Evolutionary conservation across 1,140 invertebrate species (phyloP), one percentile per base, ranked within the genome.

Genomic region (Drosophila ananassae): DNA sequence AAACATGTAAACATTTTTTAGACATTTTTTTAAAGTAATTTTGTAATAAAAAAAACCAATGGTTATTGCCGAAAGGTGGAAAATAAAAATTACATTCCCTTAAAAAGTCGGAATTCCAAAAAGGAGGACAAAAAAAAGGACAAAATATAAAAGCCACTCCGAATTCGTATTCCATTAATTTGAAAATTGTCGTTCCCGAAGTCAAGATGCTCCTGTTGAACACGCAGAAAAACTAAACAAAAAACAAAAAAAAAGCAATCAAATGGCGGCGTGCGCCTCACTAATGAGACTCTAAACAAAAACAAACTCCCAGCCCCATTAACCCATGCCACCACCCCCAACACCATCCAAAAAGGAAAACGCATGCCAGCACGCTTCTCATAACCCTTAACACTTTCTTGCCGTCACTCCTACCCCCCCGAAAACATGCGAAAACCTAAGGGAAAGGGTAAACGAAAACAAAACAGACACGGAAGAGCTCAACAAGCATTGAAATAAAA

Each of bases 201-300:
- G 51, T 24, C 32, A 25, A 41, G 39, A 41, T 34, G 62, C 52
- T 67, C 17, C 21, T 17, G 37, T 32, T n/a, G 32, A 50, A 55
- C 44, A 60, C 52, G 3, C 50, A 51, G 28, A 13, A 28, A 54
- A 44, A 21, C 50, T 5, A 66, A 47, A 53, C 12, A 9, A 21
- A 53, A 46, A 17, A 52, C 55, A 13, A 67, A 44, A 22, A 34
- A 55, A 52, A 53, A 55, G 41, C 61, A 57, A 59, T 51, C 41
- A 59, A 66, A 60, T 47, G 58, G 50, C 25, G 60, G 64, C 74
- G 78, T 77, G 72, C 63, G 74, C 77, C 54, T 79, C 77, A 61
- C 78, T 85, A 85, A 85, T 85, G 82, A 85, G 82, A 87, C 82
- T 82, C 82, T 82, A 85, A 85, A 85, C 82, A 85, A 87, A 66